Evolutionary conservation across 2,888 invertebrate genomes (phyloP).

Genomic region (Patella depressa): DNA sequence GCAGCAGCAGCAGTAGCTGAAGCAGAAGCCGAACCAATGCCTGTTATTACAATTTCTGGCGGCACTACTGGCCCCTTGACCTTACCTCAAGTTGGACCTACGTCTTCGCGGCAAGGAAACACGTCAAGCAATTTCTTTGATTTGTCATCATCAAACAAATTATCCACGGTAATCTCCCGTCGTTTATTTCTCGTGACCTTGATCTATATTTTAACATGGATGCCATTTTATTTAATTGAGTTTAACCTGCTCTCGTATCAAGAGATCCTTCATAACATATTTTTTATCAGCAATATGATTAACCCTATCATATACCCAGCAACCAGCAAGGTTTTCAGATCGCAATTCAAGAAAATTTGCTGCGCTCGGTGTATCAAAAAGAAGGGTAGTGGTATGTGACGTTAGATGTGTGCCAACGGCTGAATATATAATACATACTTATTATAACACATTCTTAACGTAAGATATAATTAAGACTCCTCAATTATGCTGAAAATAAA

Average conservation of each 20-base stretch:
- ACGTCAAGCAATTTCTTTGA: background rate
- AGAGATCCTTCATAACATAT: background rate
- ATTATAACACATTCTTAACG: too few relatives aligned
- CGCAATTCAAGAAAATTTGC: constrained; percentile 1
- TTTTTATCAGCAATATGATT: background rate
- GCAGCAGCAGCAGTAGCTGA: background rate
- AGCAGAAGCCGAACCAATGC: background rate
- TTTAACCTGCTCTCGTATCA: background rate
- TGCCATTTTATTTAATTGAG: constrained; percentile 6
- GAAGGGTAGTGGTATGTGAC: background rate
- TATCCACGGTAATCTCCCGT: background rate
- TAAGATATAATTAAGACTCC: too few relatives aligned
- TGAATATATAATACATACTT: too few relatives aligned
- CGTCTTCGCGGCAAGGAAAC: background rate
- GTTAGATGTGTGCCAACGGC: too few relatives aligned
- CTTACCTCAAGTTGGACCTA: background rate
- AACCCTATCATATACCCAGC: constrained; percentile 1
- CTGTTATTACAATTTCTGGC: background rate
- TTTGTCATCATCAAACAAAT: background rate
- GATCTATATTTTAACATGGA: background rate
- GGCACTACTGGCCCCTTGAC: background rate
- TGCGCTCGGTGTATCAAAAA: background rate
- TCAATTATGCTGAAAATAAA: too few relatives aligned
- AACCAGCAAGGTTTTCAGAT: background rate
- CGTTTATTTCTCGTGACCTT: background rate